phyloP scores from a whole-genome alignment of 1,140 invertebrate species.

The Aphis gossypii region DNA sequence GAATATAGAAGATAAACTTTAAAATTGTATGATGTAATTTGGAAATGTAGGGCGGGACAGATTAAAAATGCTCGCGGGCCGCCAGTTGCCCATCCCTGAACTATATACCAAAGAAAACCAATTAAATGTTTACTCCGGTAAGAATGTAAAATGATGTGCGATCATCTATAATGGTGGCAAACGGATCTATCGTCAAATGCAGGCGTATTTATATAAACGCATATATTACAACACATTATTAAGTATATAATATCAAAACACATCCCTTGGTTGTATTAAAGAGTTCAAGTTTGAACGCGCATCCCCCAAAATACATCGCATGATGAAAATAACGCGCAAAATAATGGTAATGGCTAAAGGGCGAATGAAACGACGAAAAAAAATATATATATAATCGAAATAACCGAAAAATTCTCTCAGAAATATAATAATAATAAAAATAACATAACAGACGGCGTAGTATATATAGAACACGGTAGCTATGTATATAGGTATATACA shows the following conservation, averaged over 20 bases:
- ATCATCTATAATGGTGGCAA: neutral
- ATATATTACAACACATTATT: neutral
- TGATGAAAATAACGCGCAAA: slow-evolving; percentile 32
- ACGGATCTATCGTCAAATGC: neutral
- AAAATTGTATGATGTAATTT: too few relatives aligned
- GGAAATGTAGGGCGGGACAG: too few relatives aligned
- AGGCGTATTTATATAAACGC: neutral
- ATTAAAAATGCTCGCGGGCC: too few relatives aligned
- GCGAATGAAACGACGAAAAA: neutral
- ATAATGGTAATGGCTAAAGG: neutral
- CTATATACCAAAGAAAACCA: too few relatives aligned
- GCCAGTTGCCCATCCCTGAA: too few relatives aligned
- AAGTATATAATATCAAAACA: neutral
- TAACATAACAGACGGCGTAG: neutral
- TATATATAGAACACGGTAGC: neutral
- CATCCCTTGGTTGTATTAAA: neutral
- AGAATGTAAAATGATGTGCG: too few relatives aligned
- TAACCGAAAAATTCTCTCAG: neutral
- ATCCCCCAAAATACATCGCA: neutral
- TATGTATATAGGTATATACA: neutral
- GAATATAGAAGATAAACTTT: too few relatives aligned
- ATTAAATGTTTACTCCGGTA: too few relatives aligned
- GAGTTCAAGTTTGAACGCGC: neutral
- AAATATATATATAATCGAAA: neutral
- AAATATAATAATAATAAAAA: slow-evolving; percentile 43